Base-by-base conservation (phyloP, 2,797 vertebrate species). In the Semotilus atromaculatus region DNA sequence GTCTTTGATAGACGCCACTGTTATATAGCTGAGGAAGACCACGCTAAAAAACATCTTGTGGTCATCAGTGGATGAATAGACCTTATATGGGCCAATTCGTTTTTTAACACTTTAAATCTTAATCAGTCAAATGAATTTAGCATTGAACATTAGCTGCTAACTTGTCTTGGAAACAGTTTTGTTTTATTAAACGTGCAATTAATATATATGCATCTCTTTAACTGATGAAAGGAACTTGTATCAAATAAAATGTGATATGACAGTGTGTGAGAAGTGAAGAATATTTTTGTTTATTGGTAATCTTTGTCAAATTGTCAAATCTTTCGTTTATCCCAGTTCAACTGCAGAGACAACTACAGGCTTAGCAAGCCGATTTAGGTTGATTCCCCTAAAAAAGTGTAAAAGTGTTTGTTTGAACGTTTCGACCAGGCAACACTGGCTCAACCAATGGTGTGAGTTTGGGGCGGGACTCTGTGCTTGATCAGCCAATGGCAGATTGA, bases 1-100 rank as follows among this genome's bases (percentile, higher is more conserved):
- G 86, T 87, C 68, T 84, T 78, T 82, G 79, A 87, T 80, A 72
- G 70, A 87, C 38, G 36, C 58, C 80, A 72, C n/a, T 26, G 70
- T 73, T 72, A 72, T 83, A 58, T 51, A 40, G n/a, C 45, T 18
- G 55, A 55, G 71, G 34, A 79, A 23, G 53, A 74, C 48, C 72
- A 66, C 13, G 45, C 48, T 67, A 73, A 77, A 85, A 73, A 45
- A 23, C 19, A 70, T 48, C 74, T 36, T 38, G 55, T 45, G 60
- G 23, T 58, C 40, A 21, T 77, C 48, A 86, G 36, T 51, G 48
- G 23, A 60, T 80, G 48, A 87, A 66, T 53, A 79, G 67, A 74
- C 36, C 51, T 79, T 86, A 72, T 36, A 64, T 53, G 34, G 81
- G 73, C 78, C 81, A 80, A 58, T 80, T 82, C 10, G 58, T 70